Evolutionary conservation across 2,113 vertebrate species (phyloP), one percentile per base, ranked within the genome.

Genomic region (Aspiorhynchus laticeps): DNA sequence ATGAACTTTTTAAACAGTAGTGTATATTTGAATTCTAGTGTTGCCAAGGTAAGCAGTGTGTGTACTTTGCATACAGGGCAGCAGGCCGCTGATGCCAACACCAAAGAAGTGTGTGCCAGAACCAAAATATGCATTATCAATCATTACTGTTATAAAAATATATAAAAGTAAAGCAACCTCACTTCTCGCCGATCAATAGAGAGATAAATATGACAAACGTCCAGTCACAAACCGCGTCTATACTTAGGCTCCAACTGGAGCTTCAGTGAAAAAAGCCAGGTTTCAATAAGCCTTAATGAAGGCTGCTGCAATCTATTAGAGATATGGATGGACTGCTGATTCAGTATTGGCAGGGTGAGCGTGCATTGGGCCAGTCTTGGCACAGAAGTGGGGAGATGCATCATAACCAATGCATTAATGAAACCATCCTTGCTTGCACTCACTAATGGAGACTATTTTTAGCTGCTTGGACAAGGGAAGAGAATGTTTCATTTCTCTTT

Each of bases 251-350:
- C 38, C n/a, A 26, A 63, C 53, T 51, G 43, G 71, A 65, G 28
- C n/a, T 51, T 73, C 33, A 36, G 12, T 21, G 43, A 46, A 83
- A 88, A 86, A 84, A 17, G n/a, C 7, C 59, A 48, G 38, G 53
- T 73, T 85, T 75, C 88, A 83, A 88, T 86, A 84, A 86, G 77
- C 77, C 73, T 33, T 89, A 87, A 90, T 85, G 86, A 89, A 89
- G 76, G 74, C 65, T 43, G 36, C 85, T 33, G 67, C 84, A 83
- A 28, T 80, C 51, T 79, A 90, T 91, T 89, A 89, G 61, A 74
- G 85, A 87, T 75, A 80, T 85, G 90, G 88, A 87, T 90, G 85
- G 71, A 85, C 87, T 90, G 88, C 87, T 87, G 81, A 89, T 87
- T 77, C 85, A 75, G 83, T 69, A 78, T 88, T 89, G 88, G 87